These are phyloP conservation scores for Cylindroiulus punctatus DNA, from an alignment of 2,888 invertebrate species.

Conservation along the genomic window DNA sequence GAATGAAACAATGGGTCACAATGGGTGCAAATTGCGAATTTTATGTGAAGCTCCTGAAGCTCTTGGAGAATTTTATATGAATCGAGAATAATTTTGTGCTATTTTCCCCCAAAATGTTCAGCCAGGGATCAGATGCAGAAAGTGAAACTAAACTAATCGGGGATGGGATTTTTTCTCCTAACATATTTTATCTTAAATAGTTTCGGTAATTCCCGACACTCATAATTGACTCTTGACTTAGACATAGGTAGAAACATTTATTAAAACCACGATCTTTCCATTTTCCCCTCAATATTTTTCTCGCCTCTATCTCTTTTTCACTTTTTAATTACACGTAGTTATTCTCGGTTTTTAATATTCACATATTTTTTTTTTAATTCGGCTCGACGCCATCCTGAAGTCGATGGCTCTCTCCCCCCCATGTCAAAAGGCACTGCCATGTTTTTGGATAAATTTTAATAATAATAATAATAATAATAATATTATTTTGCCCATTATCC, in stretches of 20 bases:
- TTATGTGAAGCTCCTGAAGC: too few relatives aligned
- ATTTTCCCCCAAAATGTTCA: neutral
- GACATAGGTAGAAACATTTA: constrained; percentile 27
- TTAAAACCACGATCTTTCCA: neutral
- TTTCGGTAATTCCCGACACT: neutral
- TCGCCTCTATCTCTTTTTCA: neutral
- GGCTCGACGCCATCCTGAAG: neutral
- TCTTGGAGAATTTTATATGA: too few relatives aligned
- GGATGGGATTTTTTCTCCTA: neutral
- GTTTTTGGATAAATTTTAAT: too few relatives aligned
- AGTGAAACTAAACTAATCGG: neutral
- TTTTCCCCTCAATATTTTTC: neutral
- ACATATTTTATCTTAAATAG: neutral
- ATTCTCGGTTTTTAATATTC: constrained; percentile 28
- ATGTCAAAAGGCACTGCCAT: too few relatives aligned
- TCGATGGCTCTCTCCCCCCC: too few relatives aligned
- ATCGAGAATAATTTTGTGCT: too few relatives aligned
- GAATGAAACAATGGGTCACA: too few relatives aligned
- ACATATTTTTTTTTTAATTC: constrained; percentile 29
- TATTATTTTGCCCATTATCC: too few relatives aligned
- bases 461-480: too few relatives aligned
- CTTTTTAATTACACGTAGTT: neutral
- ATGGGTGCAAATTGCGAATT: too few relatives aligned
- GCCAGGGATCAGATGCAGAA: neutral
- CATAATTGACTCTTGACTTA: constrained; percentile 14